A percentile compares a stretch with the other conserved stretches of the same genome.
Conservation (phyloP, 2,113 vertebrate genomes). For the Cryptoleucopteryx plumbea region DNA sequence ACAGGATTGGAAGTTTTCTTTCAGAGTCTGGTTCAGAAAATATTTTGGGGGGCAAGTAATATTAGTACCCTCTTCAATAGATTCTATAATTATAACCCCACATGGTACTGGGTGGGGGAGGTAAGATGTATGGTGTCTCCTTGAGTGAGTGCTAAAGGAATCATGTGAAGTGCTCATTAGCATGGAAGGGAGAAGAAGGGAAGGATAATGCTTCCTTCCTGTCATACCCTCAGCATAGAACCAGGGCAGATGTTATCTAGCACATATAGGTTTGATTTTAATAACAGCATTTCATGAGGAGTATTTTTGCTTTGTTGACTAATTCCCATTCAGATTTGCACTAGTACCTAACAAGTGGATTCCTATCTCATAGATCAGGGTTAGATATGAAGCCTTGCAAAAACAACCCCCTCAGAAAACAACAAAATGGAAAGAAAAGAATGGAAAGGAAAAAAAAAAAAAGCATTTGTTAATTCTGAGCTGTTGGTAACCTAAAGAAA, state of each 20-base stretch:
- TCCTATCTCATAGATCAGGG: neutral
- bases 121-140: neutral
- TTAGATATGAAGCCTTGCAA: neutral
- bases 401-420: neutral
- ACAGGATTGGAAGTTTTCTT: neutral
- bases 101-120: neutral
- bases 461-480: neutral
- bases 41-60: neutral
- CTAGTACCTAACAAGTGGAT: neutral
- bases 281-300: neutral
- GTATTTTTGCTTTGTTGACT: neutral
- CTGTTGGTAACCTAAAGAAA: neutral
- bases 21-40: neutral
- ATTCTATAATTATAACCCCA: neutral
- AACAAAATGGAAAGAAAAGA: neutral
- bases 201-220: neutral
- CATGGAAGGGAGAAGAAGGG: neutral
- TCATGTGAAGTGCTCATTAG: neutral
- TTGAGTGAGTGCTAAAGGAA: neutral
- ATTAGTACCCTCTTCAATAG: neutral
- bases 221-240: neutral
- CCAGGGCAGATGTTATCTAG: neutral
- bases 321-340: neutral
- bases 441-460: neutral
- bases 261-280: neutral